These are phyloP conservation scores for Nibea albiflora DNA, from an alignment of 2,113 vertebrate genomes.

Conservation along the genomic window DNA sequence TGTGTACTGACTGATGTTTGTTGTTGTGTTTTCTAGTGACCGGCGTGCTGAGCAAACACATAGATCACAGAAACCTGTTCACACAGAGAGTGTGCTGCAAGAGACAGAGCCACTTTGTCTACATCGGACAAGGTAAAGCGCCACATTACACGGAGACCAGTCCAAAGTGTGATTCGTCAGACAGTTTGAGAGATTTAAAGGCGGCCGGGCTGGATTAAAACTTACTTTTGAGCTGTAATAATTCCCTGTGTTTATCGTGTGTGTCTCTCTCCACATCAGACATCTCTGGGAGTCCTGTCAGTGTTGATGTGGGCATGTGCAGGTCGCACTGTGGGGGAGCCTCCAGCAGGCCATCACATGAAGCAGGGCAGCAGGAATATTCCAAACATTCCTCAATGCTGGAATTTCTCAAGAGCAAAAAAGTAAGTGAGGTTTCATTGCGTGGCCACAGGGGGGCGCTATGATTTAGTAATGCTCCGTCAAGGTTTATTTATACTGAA, in stretches of 20 bases:
- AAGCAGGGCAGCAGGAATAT: constrained; percentile 68
- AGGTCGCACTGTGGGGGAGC: constrained; percentile 76
- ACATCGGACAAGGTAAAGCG: constrained; percentile 79
- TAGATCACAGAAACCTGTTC: constrained; percentile 77
- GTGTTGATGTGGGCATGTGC: constrained; percentile 82
- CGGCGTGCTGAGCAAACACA: constrained; percentile 53
- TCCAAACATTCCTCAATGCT: constrained; percentile 82
- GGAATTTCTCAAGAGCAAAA: constrained; percentile 84
- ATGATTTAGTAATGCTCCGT: not conserved
- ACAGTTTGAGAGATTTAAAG: not conserved
- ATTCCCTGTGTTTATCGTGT: too few relatives aligned
- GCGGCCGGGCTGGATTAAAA: too few relatives aligned
- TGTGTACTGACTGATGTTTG: not conserved
- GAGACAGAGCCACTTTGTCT: constrained; percentile 82
- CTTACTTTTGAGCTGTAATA: not conserved
- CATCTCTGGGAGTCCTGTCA: constrained; percentile 83
- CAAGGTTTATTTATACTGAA: not conserved
- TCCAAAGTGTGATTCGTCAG: not conserved
- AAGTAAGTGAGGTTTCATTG: constrained; percentile 69
- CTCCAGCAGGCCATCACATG: constrained; percentile 35
- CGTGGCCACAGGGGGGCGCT: constrained; percentile 49
- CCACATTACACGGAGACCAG: too few relatives aligned
- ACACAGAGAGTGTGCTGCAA: constrained; percentile 84
- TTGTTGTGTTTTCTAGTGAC: constrained; percentile 64
- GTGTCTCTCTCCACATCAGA: constrained; percentile 62